Evolutionary conservation across 2,888 invertebrate species (phyloP).

Genomic region (Leucophenga maculata): DNA sequence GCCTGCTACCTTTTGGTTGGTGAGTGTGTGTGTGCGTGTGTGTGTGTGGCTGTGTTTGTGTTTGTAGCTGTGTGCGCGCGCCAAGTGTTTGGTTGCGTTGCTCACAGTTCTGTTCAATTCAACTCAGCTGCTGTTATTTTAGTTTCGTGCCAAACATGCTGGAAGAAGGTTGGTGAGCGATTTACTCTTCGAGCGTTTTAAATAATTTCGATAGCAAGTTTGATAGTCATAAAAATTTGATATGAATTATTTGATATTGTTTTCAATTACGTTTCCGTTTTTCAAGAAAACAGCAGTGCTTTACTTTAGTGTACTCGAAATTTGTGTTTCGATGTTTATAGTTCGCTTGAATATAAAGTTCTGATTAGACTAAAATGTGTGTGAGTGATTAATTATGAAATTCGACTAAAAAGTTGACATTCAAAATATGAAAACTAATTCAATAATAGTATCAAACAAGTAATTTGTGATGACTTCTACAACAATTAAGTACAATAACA

Average conservation of each 20-base stretch:
- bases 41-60: conserved; percentile 31
- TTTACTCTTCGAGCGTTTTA: no score
- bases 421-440: no score
- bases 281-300: no score
- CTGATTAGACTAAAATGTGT: no score
- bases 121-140: conserved; percentile 29
- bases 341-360: not conserved
- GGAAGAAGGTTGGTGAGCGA: conserved; percentile 68
- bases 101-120: not conserved
- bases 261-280: no score
- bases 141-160: conserved; percentile 67
- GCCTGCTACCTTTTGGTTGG: conserved; percentile 40
- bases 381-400: no score
- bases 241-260: conserved; percentile 27
- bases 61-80: conserved; percentile 51
- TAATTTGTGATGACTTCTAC: no score
- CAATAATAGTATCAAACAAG: no score
- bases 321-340: conserved; percentile 9
- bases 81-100: conserved; percentile 15
- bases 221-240: no score
- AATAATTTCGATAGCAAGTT: conserved; percentile 14
- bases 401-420: no score
- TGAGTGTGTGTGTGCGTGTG: conserved; percentile 30
- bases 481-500: no score
- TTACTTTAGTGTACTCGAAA: no score